These are phyloP conservation scores for Xanthostigma xanthostigma DNA, from an alignment of 2,888 invertebrate genomes.

Conservation along the genomic window DNA sequence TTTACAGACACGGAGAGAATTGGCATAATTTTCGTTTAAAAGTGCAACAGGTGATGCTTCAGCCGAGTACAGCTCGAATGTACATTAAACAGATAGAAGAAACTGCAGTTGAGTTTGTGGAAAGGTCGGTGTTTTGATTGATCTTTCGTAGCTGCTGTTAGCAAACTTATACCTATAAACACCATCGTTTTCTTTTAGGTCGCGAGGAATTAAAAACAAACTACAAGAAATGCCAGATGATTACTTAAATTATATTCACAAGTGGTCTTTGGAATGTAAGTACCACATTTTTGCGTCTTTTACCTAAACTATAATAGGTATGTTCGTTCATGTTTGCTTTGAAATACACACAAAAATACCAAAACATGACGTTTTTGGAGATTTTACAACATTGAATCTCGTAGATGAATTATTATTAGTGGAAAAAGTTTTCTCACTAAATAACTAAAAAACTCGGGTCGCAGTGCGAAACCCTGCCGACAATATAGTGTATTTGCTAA, in stretches of 20 bases:
- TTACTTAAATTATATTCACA: constrained; percentile 56
- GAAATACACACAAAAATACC: neutral
- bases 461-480: too few relatives aligned
- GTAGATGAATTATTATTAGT: too few relatives aligned
- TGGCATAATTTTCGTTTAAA: constrained; percentile 67
- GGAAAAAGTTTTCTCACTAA: too few relatives aligned
- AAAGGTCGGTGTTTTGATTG: constrained; percentile 30
- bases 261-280: constrained; percentile 71
- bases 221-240: constrained; percentile 43
- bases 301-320: neutral
- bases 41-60: constrained; percentile 63
- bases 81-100: constrained; percentile 54
- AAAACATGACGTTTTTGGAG: neutral
- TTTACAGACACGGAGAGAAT: constrained; percentile 59
- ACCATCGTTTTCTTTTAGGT: too few relatives aligned
- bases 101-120: constrained; percentile 52
- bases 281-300: constrained; percentile 10
- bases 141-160: too few relatives aligned
- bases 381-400: too few relatives aligned
- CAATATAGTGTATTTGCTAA: too few relatives aligned
- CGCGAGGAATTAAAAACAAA: too few relatives aligned
- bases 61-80: constrained; percentile 54
- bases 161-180: too few relatives aligned
- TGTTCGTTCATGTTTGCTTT: neutral
- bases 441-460: too few relatives aligned